Base-by-base conservation (phyloP, 2,797 vertebrate genomes). In the Melanotaenia pygmaea region DNA sequence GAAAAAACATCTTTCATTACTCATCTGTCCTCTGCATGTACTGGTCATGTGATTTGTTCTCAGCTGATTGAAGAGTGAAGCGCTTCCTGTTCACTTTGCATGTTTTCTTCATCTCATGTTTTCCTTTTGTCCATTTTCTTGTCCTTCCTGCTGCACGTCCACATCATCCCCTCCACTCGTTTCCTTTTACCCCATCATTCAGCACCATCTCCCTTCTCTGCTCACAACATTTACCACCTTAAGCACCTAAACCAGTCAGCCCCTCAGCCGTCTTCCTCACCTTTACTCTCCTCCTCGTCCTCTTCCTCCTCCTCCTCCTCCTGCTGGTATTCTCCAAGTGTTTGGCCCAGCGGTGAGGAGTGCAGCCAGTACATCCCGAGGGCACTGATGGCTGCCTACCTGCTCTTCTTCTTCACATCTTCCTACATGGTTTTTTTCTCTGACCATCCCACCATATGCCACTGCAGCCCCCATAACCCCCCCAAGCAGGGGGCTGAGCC, bases 401-500 rank as follows among this genome's bases (percentile, higher is more conserved):
- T 94, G 80, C 89, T 95, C 84, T 86, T 94, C 89, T 87, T 93
- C 91, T 94, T 94, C 89, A 79, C 95, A 77, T 95, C 86, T 83
- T 92, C 91, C 86, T 91, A 89, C 88, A 82, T 95, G 89, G 89
- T 94, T 72, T 93, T 94, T 92, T 86, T 91, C 82, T 93, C 85
- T 85, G 73, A 83, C 38, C 83, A 67, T 54, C 28, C 57, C 35
- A 50, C 35, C 73, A 60, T 63, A 75, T 82, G 68, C 53, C 66
- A 58, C 67, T 83, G 82, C 13, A 35, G 11, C 62, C 60, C 76
- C 65, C 68, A 81, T 94, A 90, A 93, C 93, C 79, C 86, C 72
- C 77, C 80, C 83, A 83, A 88, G 63, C 92, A 84, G 70, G 87
- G 75, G 84, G 84, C 88, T 72, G 65, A 85, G 88, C 82, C 92